These are phyloP conservation scores for Intellagama lesueurii DNA, from an alignment of 2,797 vertebrate species.

Conservation along the genomic window DNA sequence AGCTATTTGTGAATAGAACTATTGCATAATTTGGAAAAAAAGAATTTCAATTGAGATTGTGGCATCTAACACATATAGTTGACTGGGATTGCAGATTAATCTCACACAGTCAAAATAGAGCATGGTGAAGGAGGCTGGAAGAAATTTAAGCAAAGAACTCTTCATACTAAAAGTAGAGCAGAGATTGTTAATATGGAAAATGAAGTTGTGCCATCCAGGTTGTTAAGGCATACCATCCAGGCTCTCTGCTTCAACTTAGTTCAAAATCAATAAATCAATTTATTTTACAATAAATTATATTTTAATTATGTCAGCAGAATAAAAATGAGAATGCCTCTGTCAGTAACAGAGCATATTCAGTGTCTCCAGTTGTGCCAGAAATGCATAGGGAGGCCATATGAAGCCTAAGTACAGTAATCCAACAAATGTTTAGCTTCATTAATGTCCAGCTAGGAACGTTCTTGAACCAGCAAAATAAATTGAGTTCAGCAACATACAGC, in stretches of 20 bases:
- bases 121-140: neutral
- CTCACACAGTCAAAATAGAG: neutral
- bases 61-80: neutral
- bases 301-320: neutral
- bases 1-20: neutral
- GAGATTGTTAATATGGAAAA: neutral
- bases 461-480: neutral
- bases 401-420: neutral
- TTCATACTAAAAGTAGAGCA: neutral
- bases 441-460: constrained; percentile 7
- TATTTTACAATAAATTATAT: neutral
- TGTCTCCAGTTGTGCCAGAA: neutral
- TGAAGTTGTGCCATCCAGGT: neutral
- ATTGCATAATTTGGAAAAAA: neutral
- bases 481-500: neutral
- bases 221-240: neutral
- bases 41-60: neutral
- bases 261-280: neutral
- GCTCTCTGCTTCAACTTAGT: neutral
- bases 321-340: neutral
- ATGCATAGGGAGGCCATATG: neutral
- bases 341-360: neutral
- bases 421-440: neutral
- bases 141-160: neutral
- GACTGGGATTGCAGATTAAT: neutral